These are phyloP conservation scores for Xestobium rufovillosum DNA, from an alignment of 2,888 invertebrate genomes.

Conservation along the genomic window DNA sequence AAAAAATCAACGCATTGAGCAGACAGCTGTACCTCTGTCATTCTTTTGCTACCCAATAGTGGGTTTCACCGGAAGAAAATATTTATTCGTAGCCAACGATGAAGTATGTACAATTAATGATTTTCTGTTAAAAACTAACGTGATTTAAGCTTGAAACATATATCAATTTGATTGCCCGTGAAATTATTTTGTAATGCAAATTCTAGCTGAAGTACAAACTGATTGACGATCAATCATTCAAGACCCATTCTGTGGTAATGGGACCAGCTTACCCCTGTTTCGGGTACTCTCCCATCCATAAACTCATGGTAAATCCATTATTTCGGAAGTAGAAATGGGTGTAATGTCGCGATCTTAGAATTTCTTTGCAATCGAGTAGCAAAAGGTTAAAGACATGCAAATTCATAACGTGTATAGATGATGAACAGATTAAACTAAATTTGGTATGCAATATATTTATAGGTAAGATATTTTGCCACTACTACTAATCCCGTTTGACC, in stretches of 20 bases:
- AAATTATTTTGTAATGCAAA: not conserved
- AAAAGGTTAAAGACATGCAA: too few species aligned
- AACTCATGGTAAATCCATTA: constrained; percentile 42
- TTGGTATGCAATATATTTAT: too few species aligned
- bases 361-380: too few species aligned
- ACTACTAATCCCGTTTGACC: too few species aligned
- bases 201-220: constrained; percentile 62
- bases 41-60: constrained; percentile 45
- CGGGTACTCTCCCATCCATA: constrained; percentile 45
- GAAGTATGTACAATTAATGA: constrained; percentile 42
- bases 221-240: constrained; percentile 54
- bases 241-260: constrained; percentile 57
- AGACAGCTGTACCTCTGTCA: constrained; percentile 52
- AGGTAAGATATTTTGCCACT: too few species aligned
- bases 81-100: constrained; percentile 54
- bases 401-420: too few species aligned
- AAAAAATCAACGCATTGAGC: constrained; percentile 55
- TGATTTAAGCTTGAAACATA: too few species aligned
- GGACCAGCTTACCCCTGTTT: constrained; percentile 60
- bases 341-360: too few species aligned
- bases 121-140: too few species aligned
- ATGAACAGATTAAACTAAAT: too few species aligned
- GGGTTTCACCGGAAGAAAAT: constrained; percentile 32
- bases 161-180: not conserved
- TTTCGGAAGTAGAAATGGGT: too few species aligned